phyloP scores from a whole-genome alignment of 1,140 invertebrate genomes.

The Brachionus manjavacas region DNA sequence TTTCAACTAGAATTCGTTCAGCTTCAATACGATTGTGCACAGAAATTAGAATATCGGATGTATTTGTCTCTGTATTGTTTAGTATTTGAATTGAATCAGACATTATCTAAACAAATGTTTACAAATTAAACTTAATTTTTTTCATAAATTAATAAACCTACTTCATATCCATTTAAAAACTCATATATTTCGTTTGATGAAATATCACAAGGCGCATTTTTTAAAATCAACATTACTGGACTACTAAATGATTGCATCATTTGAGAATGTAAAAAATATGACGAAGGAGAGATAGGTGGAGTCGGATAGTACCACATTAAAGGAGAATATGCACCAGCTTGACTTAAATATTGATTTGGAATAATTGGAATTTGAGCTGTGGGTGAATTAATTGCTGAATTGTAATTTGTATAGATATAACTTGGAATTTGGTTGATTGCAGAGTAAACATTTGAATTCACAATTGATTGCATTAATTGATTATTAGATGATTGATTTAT shows the following conservation, averaged over 20 bases:
- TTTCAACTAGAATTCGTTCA: slow-evolving; percentile 61
- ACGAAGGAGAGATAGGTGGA: background rate
- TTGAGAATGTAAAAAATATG: slow-evolving; percentile 49
- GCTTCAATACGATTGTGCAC: slow-evolving; percentile 61
- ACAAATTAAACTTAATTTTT: slow-evolving; percentile 42
- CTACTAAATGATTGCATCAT: slow-evolving; percentile 46
- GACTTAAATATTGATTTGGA: background rate
- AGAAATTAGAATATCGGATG: slow-evolving; percentile 61
- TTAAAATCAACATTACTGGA: slow-evolving; percentile 52
- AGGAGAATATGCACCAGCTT: background rate
- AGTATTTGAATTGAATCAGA: slow-evolving; percentile 45
- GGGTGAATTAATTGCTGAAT: background rate
- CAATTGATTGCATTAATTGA: background rate
- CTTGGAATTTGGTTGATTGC: background rate
- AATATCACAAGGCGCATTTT: slow-evolving; percentile 55
- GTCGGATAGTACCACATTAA: slow-evolving; percentile 38
- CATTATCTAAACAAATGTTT: slow-evolving; percentile 23
- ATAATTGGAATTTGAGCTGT: background rate
- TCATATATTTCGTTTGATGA: slow-evolving; percentile 49
- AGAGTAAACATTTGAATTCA: background rate
- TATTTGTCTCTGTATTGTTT: slow-evolving; percentile 58
- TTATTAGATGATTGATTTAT: background rate
- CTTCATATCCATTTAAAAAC: slow-evolving; percentile 52
- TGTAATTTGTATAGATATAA: background rate
- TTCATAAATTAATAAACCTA: slow-evolving; percentile 46